Evolutionary conservation across 2,888 invertebrate genomes (phyloP), one percentile per base, ranked within the genome.

Genomic region (Nineta flava): DNA sequence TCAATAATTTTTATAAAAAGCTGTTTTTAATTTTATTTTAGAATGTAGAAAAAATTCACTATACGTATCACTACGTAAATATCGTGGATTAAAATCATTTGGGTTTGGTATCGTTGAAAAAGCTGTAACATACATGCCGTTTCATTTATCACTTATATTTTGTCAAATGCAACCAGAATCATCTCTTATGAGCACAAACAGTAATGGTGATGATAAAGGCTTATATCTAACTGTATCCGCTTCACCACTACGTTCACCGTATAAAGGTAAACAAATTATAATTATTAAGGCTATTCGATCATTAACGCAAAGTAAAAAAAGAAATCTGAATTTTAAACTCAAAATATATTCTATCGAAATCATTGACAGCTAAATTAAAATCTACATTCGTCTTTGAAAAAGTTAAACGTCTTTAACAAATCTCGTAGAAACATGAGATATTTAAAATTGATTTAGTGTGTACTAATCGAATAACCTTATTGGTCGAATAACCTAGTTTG

Each of bases 201-300:
- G 65, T 38, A 51, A 54, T 4, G 34, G 17, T 16, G 60, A 65
- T 60, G 52, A 66, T 52, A 71, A 72, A 51, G 72, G 74, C 13
- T 73, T 76, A 59, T 76, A 79, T 58, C 64, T 84, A 26, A 75
- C 87, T 41, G 77, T 88, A 52, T 78, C 79, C 49, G 88, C 87
- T 2, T 76, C 79, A 3, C 81, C 81, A 1, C 76, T 88, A 31
- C 73, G 71, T 56, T 81, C 88, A 9, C 80, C 83, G 10, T 92
- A 85, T 62, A 82, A 78, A 76, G 75, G 91, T 90, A 69, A 17
- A n/a, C 6, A 15, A 67, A 68, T 51, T 43, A 45, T 6, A 43
- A 35, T 48, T 43, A 47, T 17, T 38, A 47, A 41, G 19, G 32
- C 7, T 17, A 16, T 46, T 31, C 7, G 26, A 26, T 26, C 7